Percentiles rank a stretch among this genome's conserved stretches.
Evolutionary conservation across 1,140 invertebrate species (phyloP).

Genomic region (Acromyrmex heyeri): DNA sequence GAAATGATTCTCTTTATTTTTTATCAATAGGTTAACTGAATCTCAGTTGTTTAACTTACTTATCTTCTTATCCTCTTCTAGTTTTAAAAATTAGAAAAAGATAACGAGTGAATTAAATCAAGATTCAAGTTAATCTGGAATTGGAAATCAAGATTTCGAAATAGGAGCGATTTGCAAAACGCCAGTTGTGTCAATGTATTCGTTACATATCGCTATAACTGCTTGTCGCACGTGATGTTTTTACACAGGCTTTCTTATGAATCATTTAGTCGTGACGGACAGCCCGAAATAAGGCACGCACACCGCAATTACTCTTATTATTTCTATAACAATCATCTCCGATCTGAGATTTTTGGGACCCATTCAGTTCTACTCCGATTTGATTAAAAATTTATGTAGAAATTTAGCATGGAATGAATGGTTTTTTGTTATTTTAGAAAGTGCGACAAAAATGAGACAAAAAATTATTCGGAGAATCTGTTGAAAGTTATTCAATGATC

Average conservation of each 20-base stretch:
- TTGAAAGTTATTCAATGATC: background rate
- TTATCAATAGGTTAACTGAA: too few relatives aligned
- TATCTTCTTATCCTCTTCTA: too few relatives aligned
- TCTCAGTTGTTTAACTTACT: too few relatives aligned
- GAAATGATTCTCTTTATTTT: too few relatives aligned
- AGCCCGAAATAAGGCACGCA: constrained; percentile 31
- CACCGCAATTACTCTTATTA: background rate
- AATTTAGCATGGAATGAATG: background rate
- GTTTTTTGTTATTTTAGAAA: background rate
- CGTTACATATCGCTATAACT: background rate
- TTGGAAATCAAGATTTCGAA: background rate
- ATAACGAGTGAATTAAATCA: too few relatives aligned
- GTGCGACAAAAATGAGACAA: background rate
- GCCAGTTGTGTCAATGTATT: too few relatives aligned
- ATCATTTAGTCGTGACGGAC: constrained; percentile 25
- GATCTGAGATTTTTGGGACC: background rate
- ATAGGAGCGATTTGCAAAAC: background rate
- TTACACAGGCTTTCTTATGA: background rate
- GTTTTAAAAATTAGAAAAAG: too few relatives aligned
- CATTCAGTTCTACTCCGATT: background rate
- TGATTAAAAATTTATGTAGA: background rate
- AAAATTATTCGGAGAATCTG: background rate
- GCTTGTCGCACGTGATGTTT: background rate
- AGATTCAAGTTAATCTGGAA: background rate
- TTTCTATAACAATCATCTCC: background rate